Conservation (phyloP, 2,113 vertebrate genomes). For the Noctilio leporinus region DNA sequence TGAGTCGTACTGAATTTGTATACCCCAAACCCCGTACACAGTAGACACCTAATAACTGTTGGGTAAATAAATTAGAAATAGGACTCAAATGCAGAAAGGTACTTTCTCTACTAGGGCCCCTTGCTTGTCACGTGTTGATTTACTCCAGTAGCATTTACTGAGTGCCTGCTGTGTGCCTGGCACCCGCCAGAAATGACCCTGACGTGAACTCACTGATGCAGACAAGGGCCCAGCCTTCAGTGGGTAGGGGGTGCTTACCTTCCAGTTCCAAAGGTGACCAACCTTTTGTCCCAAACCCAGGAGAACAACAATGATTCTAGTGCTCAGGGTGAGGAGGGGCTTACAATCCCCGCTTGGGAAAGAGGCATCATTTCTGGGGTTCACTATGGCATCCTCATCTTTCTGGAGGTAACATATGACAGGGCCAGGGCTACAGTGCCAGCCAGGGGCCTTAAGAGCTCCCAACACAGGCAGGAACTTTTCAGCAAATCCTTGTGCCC, state of each 20-base stretch:
- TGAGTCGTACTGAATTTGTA: neutral
- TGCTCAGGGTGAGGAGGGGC: neutral
- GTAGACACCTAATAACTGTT: neutral
- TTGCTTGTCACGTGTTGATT: neutral
- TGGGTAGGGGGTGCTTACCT: neutral
- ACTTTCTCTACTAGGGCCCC: neutral
- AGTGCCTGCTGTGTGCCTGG: neutral
- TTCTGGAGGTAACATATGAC: neutral
- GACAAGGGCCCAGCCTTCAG: fast-evolving
- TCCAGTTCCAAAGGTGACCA: neutral
- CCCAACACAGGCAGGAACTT: neutral
- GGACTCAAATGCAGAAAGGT: neutral
- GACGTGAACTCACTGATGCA: neutral
- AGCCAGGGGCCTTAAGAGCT: neutral
- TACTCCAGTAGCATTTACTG: neutral
- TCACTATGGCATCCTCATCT: neutral
- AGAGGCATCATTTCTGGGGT: neutral
- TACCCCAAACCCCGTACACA: neutral
- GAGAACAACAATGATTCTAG: fast-evolving
- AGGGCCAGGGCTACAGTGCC: neutral
- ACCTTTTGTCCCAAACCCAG: neutral
- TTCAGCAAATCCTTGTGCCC: neutral
- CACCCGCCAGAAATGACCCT: neutral
- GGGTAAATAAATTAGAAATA: neutral
- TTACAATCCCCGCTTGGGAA: neutral